phyloP scores from a whole-genome alignment of 2,888 invertebrate species.

The Cryptops parisi region DNA sequence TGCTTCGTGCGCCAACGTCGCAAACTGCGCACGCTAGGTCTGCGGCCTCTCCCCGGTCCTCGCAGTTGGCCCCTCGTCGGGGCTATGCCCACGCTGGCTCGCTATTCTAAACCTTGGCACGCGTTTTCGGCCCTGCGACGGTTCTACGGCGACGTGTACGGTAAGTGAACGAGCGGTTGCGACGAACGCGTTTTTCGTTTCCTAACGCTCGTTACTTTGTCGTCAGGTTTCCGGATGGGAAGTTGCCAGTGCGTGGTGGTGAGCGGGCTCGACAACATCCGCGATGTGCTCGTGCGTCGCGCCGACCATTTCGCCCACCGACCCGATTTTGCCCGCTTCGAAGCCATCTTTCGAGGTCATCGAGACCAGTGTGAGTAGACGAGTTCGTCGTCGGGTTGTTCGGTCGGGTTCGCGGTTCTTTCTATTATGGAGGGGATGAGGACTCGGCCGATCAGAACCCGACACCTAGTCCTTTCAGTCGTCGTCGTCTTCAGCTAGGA shows the following conservation, averaged over 20 bases:
- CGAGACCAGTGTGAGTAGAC: conserved; percentile 80
- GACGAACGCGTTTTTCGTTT: background rate
- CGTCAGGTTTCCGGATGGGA: conserved; percentile 37
- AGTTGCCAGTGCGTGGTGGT: conserved; percentile 54
- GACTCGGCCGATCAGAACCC: too few relatives aligned
- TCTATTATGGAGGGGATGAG: too few relatives aligned
- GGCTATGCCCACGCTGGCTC: conserved; percentile 49
- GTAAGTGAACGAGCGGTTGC: conserved; percentile 22
- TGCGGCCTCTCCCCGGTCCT: conserved; percentile 45
- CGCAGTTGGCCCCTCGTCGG: conserved; percentile 52
- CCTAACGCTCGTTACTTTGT: background rate
- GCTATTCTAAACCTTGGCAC: conserved; percentile 49
- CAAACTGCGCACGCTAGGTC: background rate
- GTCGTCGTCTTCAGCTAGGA: too few relatives aligned
- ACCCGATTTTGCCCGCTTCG: conserved; percentile 64
- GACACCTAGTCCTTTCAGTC: too few relatives aligned
- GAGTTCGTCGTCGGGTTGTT: too few relatives aligned
- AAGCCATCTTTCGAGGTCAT: conserved; percentile 67
- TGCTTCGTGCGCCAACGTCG: background rate
- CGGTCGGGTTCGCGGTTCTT: too few relatives aligned
- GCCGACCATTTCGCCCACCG: conserved; percentile 69
- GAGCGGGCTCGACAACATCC: conserved; percentile 52
- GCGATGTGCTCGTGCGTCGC: conserved; percentile 45
- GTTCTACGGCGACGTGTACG: conserved; percentile 56
- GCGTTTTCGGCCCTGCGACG: conserved; percentile 53